Conservation (phyloP, 1,140 invertebrate species). For the Chionoecetes opilio region DNA sequence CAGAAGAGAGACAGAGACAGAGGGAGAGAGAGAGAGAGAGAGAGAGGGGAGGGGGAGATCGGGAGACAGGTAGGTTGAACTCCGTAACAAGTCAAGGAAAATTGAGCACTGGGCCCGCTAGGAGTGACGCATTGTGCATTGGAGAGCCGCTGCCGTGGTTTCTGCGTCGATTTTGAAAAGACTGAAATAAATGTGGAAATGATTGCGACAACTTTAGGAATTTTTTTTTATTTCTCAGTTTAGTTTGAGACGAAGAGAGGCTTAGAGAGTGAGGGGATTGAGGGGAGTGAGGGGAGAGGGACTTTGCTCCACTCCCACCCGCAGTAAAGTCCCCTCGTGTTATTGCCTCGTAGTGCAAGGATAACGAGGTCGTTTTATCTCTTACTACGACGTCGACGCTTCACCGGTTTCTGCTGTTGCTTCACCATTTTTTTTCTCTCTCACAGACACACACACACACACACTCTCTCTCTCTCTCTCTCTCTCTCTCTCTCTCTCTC, state of each 20-base stretch:
- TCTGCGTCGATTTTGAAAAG: background rate
- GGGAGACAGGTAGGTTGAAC: no score
- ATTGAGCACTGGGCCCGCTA: background rate
- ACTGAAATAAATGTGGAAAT: background rate
- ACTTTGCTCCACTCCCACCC: background rate
- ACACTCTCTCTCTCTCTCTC: background rate
- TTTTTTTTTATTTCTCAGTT: background rate
- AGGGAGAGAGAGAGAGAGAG: no score
- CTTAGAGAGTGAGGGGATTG: background rate
- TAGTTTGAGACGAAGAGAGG: background rate
- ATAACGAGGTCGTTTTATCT: slow-evolving; percentile 29
- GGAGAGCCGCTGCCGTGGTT: background rate
- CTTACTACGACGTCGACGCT: slow-evolving; percentile 14
- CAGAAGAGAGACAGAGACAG: background rate
- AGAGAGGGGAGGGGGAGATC: no score
- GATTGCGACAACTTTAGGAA: background rate
- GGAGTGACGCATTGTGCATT: background rate
- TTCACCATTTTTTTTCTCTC: background rate
- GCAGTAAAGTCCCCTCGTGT: slow-evolving; percentile 5
- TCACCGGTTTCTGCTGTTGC: background rate
- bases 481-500: background rate
- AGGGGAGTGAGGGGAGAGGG: background rate
- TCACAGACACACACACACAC: no score
- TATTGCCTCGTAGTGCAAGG: slow-evolving; percentile 16
- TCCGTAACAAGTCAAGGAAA: background rate